phyloP scores from a whole-genome alignment of 2,888 invertebrate genomes.

The Euclidia mi region DNA sequence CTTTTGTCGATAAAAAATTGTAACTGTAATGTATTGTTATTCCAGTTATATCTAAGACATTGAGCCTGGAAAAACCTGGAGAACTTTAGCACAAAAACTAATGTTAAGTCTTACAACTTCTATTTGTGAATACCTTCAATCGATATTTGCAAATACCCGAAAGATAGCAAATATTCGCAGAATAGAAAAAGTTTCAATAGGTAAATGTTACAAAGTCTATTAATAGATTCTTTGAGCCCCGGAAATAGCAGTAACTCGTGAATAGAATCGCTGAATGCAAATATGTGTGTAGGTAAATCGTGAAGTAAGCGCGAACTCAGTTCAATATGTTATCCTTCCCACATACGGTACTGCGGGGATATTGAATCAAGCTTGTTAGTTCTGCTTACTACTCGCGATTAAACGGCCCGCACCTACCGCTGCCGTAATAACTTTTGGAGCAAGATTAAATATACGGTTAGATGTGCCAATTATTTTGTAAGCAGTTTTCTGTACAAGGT shows the following conservation, averaged over 20 bases:
- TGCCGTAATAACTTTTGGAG: conserved; percentile 3
- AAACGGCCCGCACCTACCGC: conserved; percentile 1
- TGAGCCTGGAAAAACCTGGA: too few species aligned
- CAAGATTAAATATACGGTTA: conserved; percentile 1
- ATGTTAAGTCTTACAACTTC: too few species aligned
- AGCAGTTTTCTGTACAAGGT: not conserved
- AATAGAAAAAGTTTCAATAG: too few species aligned
- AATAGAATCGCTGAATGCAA: conserved; percentile 20
- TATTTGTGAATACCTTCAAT: too few species aligned
- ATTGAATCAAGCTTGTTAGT: conserved; percentile 53
- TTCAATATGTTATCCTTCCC: conserved; percentile 43
- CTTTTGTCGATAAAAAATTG: too few species aligned
- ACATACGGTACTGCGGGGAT: conserved; percentile 29
- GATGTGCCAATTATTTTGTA: not conserved
- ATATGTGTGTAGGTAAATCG: conserved; percentile 28
- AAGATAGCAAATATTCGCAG: too few species aligned
- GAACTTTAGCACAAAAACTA: too few species aligned
- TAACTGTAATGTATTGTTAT: too few species aligned
- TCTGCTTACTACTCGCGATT: conserved; percentile 35
- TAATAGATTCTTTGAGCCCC: too few species aligned
- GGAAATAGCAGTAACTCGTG: conserved; percentile 1
- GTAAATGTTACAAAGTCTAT: too few species aligned
- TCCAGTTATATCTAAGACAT: too few species aligned
- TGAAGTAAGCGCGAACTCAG: conserved; percentile 37
- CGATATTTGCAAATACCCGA: too few species aligned